Evolutionary conservation across 1,140 invertebrate genomes (phyloP).

Genomic region (Drosophila obscura): DNA sequence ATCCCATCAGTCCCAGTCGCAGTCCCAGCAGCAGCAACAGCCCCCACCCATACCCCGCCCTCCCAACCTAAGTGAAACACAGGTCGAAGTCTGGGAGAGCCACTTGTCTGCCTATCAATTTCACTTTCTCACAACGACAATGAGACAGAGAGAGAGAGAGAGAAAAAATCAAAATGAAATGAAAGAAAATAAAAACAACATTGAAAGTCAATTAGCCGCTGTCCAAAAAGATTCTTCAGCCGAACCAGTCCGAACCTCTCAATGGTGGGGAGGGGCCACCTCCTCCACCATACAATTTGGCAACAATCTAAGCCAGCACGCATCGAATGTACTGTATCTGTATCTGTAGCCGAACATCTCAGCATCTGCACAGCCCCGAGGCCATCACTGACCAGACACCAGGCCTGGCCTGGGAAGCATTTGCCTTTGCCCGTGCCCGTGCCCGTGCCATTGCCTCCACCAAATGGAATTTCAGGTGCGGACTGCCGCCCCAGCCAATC

Average conservation of each 20-base stretch:
- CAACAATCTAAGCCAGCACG: conserved; percentile 35
- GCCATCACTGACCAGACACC: conserved; percentile 22
- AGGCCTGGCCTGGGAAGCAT: conserved; percentile 19
- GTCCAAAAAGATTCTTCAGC: conserved; percentile 64
- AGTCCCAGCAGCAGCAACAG: background rate
- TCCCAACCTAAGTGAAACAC: background rate
- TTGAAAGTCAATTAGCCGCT: conserved; percentile 79
- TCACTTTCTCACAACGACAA: conserved; percentile 67
- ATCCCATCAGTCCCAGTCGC: conserved; percentile 33
- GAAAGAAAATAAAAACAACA: conserved; percentile 55
- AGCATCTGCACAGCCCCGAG: background rate
- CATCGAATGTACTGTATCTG: conserved; percentile 4
- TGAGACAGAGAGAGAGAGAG: too few species aligned
- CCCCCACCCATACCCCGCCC: background rate
- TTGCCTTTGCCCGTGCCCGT: conserved; percentile 7
- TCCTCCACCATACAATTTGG: conserved; percentile 16
- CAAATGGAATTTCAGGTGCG: conserved; percentile 41
- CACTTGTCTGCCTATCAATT: conserved; percentile 71
- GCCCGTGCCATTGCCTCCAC: conserved; percentile 19
- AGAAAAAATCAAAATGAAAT: conserved; percentile 1
- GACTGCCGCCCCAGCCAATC: background rate
- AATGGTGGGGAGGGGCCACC: background rate
- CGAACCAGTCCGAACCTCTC: conserved; percentile 23
- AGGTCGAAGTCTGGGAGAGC: conserved; percentile 35
- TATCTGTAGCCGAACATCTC: conserved; percentile 10